phyloP scores from a whole-genome alignment of 2,797 vertebrate genomes.

The Gouania willdenowi region DNA sequence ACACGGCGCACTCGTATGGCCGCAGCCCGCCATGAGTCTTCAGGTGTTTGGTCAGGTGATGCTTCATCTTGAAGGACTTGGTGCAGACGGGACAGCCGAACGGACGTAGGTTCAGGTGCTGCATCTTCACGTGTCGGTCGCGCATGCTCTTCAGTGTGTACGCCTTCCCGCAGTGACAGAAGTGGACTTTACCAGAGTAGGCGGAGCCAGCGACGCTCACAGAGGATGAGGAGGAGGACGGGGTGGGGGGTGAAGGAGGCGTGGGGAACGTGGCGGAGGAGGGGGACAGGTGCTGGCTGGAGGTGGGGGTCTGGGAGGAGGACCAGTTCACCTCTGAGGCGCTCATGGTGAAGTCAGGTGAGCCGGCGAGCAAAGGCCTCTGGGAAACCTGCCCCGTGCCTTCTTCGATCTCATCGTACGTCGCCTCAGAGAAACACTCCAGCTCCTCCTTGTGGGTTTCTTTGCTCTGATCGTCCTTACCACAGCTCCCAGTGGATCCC shows the following conservation, averaged over 20 bases:
- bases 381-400: conserved; percentile 76
- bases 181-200: conserved; percentile 82
- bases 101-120: conserved; percentile 91
- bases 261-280: conserved; percentile 52
- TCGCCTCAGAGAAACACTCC: conserved; percentile 69
- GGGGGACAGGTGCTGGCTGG: conserved; percentile 52
- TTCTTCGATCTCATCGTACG: conserved; percentile 73
- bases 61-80: conserved; percentile 97
- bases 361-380: conserved; percentile 62
- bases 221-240: conserved; percentile 72
- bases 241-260: conserved; percentile 60
- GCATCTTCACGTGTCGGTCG: conserved; percentile 95
- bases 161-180: conserved; percentile 93
- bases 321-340: conserved; percentile 62
- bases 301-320: conserved; percentile 40
- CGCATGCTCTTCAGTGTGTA: conserved; percentile 94
- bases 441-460: conserved; percentile 73
- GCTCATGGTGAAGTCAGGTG: conserved; percentile 59
- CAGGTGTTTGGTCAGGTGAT: conserved; percentile 93
- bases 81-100: conserved; percentile 88
- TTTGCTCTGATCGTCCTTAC: conserved; percentile 47
- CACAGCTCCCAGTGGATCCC: conserved; percentile 46
- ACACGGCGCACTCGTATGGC: conserved; percentile 85
- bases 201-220: conserved; percentile 62
- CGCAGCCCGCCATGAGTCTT: conserved; percentile 90